These are phyloP conservation scores for Channa maculata DNA, from an alignment of 2,113 vertebrate species.

Conservation along the genomic window DNA sequence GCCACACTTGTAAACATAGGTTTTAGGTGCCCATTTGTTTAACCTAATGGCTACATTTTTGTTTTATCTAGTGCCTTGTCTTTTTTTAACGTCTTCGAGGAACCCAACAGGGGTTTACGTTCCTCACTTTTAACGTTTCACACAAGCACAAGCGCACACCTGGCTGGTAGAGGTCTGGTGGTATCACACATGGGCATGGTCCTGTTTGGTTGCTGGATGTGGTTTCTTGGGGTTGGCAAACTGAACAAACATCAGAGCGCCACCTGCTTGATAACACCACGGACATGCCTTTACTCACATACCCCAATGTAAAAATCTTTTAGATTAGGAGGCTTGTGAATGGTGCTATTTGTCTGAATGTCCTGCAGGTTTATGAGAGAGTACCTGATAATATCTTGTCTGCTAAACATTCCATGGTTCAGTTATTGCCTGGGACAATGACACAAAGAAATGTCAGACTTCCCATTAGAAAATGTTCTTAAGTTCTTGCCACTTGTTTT, in stretches of 20 bases:
- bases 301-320: slow-evolving; percentile 41
- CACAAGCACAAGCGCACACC: neutral
- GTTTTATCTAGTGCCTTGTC: neutral
- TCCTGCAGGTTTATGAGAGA: slow-evolving; percentile 47
- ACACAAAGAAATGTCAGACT: slow-evolving; percentile 2
- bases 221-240: slow-evolving; percentile 13
- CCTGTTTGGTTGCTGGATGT: neutral
- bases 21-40: slow-evolving; percentile 35
- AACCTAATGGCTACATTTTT: slow-evolving; percentile 14
- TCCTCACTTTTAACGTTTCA: neutral
- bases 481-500: slow-evolving; percentile 12
- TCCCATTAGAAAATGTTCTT: slow-evolving; percentile 9
- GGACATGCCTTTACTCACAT: slow-evolving; percentile 31
- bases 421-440: neutral
- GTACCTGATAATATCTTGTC: slow-evolving; percentile 30
- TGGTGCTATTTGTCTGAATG: slow-evolving; percentile 32
- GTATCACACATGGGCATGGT: neutral
- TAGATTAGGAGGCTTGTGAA: slow-evolving; percentile 51
- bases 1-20: slow-evolving; percentile 36
- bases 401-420: slow-evolving; percentile 25
- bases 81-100: neutral
- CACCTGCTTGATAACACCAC: slow-evolving; percentile 34
- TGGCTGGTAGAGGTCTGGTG: neutral
- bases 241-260: slow-evolving; percentile 25
- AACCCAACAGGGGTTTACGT: neutral